Conservation (phyloP, 2,888 invertebrate species). For the Seira sanloemensis region DNA sequence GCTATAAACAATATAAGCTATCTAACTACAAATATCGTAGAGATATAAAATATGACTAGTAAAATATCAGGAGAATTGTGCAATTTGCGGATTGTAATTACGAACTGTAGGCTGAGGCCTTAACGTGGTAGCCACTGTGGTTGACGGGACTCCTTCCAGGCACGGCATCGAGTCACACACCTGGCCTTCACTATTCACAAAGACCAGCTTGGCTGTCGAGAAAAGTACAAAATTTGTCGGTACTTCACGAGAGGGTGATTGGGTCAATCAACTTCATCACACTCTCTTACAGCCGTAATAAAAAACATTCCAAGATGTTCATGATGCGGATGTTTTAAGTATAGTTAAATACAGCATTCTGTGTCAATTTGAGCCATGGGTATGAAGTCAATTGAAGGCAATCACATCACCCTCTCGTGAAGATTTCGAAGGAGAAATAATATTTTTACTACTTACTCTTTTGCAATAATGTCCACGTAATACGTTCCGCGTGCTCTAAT, state of each 20-base stretch:
- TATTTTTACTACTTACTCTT: slow-evolving; percentile 33
- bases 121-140: neutral
- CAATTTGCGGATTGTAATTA: no score
- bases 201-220: neutral
- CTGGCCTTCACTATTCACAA: neutral
- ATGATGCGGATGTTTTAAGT: neutral
- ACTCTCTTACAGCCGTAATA: no score
- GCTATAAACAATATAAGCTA: no score
- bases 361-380: no score
- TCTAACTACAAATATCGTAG: no score
- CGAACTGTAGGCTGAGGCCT: no score
- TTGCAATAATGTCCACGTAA: slow-evolving; percentile 58
- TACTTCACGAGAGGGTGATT: neutral
- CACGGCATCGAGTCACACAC: neutral
- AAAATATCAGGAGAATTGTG: no score
- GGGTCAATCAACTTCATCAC: neutral
- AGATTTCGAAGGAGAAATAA: neutral
- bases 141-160: neutral
- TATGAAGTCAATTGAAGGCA: neutral
- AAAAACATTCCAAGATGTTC: neutral
- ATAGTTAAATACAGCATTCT: neutral
- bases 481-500: slow-evolving; percentile 61
- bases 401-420: no score
- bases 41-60: no score
- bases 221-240: neutral